phyloP scores from a whole-genome alignment of 92 coral and sea anemone genomes.

The Nematostella vectensis region DNA sequence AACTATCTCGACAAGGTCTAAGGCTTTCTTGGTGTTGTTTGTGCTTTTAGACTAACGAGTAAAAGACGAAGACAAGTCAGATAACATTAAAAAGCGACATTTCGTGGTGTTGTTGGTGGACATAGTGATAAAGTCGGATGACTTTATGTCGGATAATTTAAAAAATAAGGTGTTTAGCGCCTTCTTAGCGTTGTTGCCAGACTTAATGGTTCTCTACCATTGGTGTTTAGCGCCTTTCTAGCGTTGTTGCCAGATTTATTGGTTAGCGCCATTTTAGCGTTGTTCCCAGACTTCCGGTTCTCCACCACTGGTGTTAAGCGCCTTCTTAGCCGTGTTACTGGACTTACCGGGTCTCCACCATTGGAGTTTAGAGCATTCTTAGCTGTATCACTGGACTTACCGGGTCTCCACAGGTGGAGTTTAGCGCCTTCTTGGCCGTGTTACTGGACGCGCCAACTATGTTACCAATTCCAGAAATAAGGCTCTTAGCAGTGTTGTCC shows the following conservation, averaged over 20 bases:
- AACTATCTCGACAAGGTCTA: conserved; percentile 66
- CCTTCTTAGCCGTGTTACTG: conserved; percentile 52
- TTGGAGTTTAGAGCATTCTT: conserved; percentile 64
- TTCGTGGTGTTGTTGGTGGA: not conserved
- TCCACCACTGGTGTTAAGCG: conserved; percentile 52
- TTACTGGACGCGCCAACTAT: conserved; percentile 58
- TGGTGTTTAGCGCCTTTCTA: no score
- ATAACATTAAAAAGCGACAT: not conserved
- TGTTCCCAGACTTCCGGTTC: no score
- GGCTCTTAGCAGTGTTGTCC: conserved; percentile 73
- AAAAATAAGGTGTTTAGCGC: not conserved
- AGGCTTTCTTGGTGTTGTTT: conserved; percentile 78
- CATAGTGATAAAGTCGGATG: not conserved
- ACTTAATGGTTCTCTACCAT: no score
- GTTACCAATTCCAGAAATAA: conserved; percentile 79
- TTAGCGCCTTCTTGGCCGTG: conserved; percentile 58
- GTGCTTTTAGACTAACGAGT: conserved; percentile 33
- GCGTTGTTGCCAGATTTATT: no score
- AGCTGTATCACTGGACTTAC: conserved; percentile 46
- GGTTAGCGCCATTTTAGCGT: no score
- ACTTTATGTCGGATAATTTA: not conserved
- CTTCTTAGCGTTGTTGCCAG: not conserved
- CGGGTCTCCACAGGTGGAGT: conserved; percentile 65
- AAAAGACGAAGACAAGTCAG: not conserved
- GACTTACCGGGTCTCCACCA: conserved; percentile 68